Percentiles rank a stretch among this genome's conserved stretches.
Conservation (phyloP, 2,888 invertebrate species). For the Ophioninae sp. region DNA sequence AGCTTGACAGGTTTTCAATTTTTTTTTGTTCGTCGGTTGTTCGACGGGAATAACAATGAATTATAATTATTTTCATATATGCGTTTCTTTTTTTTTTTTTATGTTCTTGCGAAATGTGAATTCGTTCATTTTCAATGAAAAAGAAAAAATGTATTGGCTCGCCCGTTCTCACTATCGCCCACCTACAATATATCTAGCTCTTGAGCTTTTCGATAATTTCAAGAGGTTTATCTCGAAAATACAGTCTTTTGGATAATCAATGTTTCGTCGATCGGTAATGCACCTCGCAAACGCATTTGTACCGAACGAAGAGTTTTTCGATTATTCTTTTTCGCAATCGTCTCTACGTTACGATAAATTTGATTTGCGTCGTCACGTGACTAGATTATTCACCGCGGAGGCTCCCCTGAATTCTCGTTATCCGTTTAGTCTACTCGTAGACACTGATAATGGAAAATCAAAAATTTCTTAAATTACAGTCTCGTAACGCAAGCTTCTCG, state of each 20-base stretch:
- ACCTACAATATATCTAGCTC: constrained; percentile 35
- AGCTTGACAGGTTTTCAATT: background rate
- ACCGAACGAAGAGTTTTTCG: constrained; percentile 8
- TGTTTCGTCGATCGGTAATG: constrained; percentile 33
- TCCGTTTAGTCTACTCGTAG: background rate
- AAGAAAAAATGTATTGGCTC: constrained; percentile 30
- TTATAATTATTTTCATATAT: constrained; percentile 56
- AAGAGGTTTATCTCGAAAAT: constrained; percentile 63
- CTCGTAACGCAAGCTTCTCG: background rate
- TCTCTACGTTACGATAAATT: constrained; percentile 47
- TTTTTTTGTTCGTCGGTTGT: constrained; percentile 28
- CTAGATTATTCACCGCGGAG: constrained; percentile 46
- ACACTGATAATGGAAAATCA: background rate
- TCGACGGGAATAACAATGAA: constrained; percentile 54
- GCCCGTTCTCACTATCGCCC: constrained; percentile 27
- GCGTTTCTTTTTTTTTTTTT: constrained; percentile 18
- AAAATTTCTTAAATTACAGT: background rate
- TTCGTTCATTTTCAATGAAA: constrained; percentile 20
- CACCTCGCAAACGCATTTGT: constrained; percentile 22
- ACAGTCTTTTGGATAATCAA: constrained; percentile 65
- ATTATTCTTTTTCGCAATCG: constrained; percentile 5
- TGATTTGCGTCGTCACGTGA: constrained; percentile 50
- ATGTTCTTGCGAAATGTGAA: background rate
- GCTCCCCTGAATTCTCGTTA: background rate
- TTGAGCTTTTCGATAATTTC: constrained; percentile 46